Evolutionary conservation across 1,140 invertebrate genomes (phyloP), one percentile per base, ranked within the genome.

Genomic region (Panulirus ornatus): DNA sequence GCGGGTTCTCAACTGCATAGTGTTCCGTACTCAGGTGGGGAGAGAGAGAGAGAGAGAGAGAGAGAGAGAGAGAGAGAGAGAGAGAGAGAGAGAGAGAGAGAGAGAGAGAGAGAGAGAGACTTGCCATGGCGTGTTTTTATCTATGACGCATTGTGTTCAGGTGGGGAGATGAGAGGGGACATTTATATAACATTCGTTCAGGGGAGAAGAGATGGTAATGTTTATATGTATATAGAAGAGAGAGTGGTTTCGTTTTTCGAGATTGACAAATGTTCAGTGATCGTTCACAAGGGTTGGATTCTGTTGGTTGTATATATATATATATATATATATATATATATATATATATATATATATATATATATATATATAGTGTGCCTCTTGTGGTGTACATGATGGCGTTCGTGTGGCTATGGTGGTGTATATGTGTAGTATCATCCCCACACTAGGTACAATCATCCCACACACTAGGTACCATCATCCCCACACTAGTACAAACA

Each of bases 71-170:
- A 66, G 9, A 27, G n/a, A 70, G 2, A 6, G 66, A 70, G 34
- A 79, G 38, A 47, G 42, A 51, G 76, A 47, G 76, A 79, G 16
- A 47, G 73, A 76, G 71, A 63, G 71, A 75, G 71, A 79, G 76
- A 79, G 76, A 79, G 42, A 47, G 71, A 75, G 71, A 38, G 34
- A 75, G 34, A 36, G 22, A 66, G 63, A n/a, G 34, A 75, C n/a
- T n/a, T n/a, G n/a, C n/a, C n/a, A n/a, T n/a, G n/a, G n/a, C n/a
- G n/a, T n/a, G n/a, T n/a, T n/a, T n/a, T n/a, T n/a, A n/a, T n/a
- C n/a, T n/a, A n/a, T n/a, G n/a, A n/a, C n/a, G n/a, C n/a, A n/a
- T n/a, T n/a, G n/a, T n/a, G n/a, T n/a, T n/a, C n/a, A n/a, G n/a
- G n/a, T n/a, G n/a, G n/a, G n/a, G n/a, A n/a, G n/a, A n/a, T n/a